Evolutionary conservation across 1,140 invertebrate species (phyloP).

Genomic region (Xylocopa sonorina): DNA sequence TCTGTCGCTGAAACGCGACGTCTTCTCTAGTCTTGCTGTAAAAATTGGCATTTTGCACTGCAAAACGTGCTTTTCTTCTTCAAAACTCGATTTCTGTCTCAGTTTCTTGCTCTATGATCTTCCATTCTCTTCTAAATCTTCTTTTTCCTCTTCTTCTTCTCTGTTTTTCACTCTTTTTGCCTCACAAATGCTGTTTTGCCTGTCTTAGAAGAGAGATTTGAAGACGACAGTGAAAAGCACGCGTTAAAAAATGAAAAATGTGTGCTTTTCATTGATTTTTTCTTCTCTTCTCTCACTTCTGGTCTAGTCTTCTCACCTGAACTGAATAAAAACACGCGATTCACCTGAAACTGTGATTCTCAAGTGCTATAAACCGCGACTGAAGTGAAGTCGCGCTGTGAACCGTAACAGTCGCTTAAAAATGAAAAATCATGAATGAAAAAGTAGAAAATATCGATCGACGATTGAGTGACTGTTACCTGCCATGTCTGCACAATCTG

Average conservation of each 20-base stretch:
- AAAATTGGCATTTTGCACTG: slow-evolving; percentile 12
- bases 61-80: background rate
- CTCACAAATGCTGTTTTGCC: too few species aligned
- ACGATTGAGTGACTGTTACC: background rate
- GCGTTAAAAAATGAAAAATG: background rate
- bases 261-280: background rate
- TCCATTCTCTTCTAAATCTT: background rate
- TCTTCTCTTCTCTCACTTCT: slow-evolving; percentile 33
- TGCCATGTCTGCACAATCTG: background rate
- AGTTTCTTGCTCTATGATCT: background rate
- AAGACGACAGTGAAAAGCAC: slow-evolving; percentile 2
- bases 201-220: too few species aligned
- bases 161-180: background rate
- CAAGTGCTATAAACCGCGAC: slow-evolving; percentile 26
- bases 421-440: too few species aligned
- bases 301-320: slow-evolving; percentile 43
- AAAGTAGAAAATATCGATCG: background rate
- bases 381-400: too few species aligned
- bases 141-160: background rate
- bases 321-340: slow-evolving; percentile 7
- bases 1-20: background rate
- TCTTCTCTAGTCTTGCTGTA: background rate
- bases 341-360: slow-evolving; percentile 43
- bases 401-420: slow-evolving; percentile 17
- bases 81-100: background rate